Evolutionary conservation across 1,140 invertebrate genomes (phyloP).

Genomic region (Dreissena rostriformis): DNA sequence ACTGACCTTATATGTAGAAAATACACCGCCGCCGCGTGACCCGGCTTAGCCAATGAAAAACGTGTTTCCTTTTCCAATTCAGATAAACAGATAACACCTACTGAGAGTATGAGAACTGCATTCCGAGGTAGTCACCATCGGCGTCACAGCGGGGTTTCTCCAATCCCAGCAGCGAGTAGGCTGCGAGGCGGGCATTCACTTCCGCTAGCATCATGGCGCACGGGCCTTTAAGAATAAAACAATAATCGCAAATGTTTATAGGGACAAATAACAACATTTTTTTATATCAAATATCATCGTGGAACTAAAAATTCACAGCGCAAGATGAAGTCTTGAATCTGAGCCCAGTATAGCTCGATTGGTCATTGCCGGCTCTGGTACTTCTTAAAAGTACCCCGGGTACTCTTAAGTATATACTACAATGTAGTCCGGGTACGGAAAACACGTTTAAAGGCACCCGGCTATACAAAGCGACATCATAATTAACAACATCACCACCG

Average conservation of each 20-base stretch:
- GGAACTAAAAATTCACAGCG: too few species aligned
- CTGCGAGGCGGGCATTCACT: conserved; percentile 3
- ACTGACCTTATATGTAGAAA: neutral
- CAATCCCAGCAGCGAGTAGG: conserved; percentile 13
- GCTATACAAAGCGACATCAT: too few species aligned
- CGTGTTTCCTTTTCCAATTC: neutral
- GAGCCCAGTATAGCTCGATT: too few species aligned
- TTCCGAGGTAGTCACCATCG: conserved; percentile 26
- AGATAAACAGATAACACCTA: neutral
- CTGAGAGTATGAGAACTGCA: conserved; percentile 30
- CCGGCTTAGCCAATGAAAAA: neutral
- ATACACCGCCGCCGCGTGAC: neutral
- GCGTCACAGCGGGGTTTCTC: conserved; percentile 46
- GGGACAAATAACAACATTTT: too few species aligned
- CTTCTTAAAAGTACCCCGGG: too few species aligned
- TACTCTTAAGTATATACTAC: too few species aligned
- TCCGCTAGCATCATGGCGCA: conserved; percentile 10
- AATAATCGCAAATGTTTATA: neutral
- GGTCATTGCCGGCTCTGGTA: too few species aligned
- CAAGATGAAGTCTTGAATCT: too few species aligned
- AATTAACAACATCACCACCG: too few species aligned
- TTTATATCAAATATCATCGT: too few species aligned
- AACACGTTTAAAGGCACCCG: too few species aligned
- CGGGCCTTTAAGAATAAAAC: conserved; percentile 47
- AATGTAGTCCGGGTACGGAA: too few species aligned